Conservation (phyloP, 1,140 invertebrate species). For the Drosophila melanogaster region Release_6_plus_ISO1_MT NT_037436.4:15368501-15369000, state of each 20-base stretch:
- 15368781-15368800: constrained; percentile 26
- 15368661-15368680: background rate
- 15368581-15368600: no score
- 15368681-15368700: background rate
- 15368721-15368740: constrained; percentile 12
- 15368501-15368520: background rate
- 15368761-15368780: constrained; percentile 30
- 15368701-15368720: background rate
- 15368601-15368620: no score
- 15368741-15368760: constrained; percentile 43
- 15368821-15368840: constrained; percentile 33
- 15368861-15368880: constrained; percentile 24
- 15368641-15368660: no score
- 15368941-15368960: constrained; percentile 70
- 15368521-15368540: background rate
- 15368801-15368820: constrained; percentile 17
- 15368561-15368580: background rate
- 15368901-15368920: constrained; percentile 45
- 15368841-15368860: constrained; percentile 22
- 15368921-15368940: constrained; percentile 52
- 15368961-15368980: constrained; percentile 50
- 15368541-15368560: background rate
- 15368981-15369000: constrained; percentile 14
- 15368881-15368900: constrained; percentile 55
- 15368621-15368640: no score